phyloP scores from a whole-genome alignment of 2,888 invertebrate species.

The Camponotus fellah region DNA sequence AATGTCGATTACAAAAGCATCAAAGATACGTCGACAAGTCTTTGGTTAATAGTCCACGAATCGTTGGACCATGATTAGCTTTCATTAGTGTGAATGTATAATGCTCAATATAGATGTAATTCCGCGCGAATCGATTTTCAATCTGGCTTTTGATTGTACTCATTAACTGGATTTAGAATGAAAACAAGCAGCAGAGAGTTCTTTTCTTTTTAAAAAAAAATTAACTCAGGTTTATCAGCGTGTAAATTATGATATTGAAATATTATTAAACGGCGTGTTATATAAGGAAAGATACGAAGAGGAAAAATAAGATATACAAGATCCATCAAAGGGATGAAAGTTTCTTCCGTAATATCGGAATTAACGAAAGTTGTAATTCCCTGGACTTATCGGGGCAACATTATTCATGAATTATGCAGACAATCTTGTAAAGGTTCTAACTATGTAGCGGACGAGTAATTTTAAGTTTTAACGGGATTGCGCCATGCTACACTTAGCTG shows the following conservation, averaged over 20 bases:
- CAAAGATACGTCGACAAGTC: conserved; percentile 43
- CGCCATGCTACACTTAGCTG: conserved; percentile 49
- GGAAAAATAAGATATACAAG: conserved; percentile 37
- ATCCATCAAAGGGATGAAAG: conserved; percentile 45
- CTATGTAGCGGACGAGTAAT: conserved; percentile 55
- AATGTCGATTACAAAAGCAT: conserved; percentile 30
- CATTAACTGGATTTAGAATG: conserved; percentile 4
- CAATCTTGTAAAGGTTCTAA: conserved; percentile 54
- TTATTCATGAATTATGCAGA: conserved; percentile 57
- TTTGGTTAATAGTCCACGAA: conserved; percentile 32
- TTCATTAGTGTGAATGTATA: conserved; percentile 25
- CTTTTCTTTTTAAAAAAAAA: background rate
- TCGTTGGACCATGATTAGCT: conserved; percentile 40
- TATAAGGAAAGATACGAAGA: conserved; percentile 31
- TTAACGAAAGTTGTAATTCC: conserved; percentile 54
- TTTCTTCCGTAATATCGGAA: conserved; percentile 49
- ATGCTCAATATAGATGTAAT: conserved; percentile 26
- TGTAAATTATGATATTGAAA: conserved; percentile 32
- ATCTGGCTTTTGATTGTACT: conserved; percentile 24
- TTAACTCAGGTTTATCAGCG: background rate
- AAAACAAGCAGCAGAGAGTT: background rate
- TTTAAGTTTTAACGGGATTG: conserved; percentile 55
- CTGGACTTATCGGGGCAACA: conserved; percentile 49
- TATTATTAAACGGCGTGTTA: conserved; percentile 18
- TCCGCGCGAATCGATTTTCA: conserved; percentile 31